Evolutionary conservation across 2,797 vertebrate genomes (phyloP).

Genomic region (Notamacropus eugenii): DNA sequence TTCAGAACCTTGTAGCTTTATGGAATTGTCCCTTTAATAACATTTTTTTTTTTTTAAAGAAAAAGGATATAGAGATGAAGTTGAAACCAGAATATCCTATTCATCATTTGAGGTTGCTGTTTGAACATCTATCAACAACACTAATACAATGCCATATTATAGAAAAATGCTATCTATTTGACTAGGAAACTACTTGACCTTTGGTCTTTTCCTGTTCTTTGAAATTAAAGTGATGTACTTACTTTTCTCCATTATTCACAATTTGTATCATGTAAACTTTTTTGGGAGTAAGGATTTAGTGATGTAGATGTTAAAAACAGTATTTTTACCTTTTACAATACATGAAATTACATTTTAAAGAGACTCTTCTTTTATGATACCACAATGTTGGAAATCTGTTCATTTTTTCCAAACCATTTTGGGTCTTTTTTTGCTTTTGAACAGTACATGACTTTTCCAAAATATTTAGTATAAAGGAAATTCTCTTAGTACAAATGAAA

Average conservation of each 20-base stretch:
- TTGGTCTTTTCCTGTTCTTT: background rate
- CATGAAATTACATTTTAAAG: constrained; percentile 43
- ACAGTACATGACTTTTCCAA: background rate
- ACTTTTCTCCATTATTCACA: background rate
- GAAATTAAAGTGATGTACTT: background rate
- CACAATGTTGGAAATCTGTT: background rate
- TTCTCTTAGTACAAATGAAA: constrained; percentile 3
- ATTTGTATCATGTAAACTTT: background rate
- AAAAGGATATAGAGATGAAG: constrained; percentile 39
- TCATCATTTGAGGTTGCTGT: constrained; percentile 55
- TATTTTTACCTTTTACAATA: constrained; percentile 25
- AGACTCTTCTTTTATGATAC: constrained; percentile 40
- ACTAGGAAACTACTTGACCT: background rate
- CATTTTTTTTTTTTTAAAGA: constrained; percentile 55
- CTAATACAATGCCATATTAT: constrained; percentile 47
- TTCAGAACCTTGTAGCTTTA: constrained; percentile 31
- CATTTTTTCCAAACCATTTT: background rate
- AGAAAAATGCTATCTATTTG: background rate
- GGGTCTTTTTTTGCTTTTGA: background rate
- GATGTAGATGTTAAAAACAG: background rate
- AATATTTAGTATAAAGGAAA: background rate
- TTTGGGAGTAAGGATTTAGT: background rate
- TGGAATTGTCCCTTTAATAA: background rate
- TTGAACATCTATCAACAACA: constrained; percentile 47
- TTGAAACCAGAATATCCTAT: constrained; percentile 56